Conservation (phyloP, 2,113 vertebrate genomes). For the Echinops telfairi region DNA sequence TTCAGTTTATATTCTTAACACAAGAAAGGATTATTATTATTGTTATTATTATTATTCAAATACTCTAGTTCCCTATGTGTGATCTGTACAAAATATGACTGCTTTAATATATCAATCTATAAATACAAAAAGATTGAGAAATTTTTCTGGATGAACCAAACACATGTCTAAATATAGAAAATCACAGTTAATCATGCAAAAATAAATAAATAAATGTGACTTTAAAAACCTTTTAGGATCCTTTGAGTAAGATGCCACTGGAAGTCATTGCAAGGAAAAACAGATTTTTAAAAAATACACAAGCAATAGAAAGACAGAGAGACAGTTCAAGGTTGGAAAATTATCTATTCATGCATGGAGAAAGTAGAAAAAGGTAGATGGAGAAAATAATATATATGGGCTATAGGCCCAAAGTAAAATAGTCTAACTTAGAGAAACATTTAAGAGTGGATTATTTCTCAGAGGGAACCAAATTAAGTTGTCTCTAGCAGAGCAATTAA, state of each 20-base stretch:
- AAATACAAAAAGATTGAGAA: constrained; percentile 2
- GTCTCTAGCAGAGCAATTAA: neutral
- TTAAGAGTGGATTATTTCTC: neutral
- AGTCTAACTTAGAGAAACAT: neutral
- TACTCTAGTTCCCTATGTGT: neutral
- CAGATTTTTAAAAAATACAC: neutral
- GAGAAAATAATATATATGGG: neutral
- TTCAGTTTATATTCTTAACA: neutral
- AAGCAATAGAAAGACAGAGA: neutral
- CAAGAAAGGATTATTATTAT: neutral
- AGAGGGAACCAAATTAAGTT: neutral
- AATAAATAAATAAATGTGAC: constrained; percentile 26
- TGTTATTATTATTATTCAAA: too few species aligned
- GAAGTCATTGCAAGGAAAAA: neutral
- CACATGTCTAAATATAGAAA: constrained; percentile 69
- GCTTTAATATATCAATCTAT: constrained; percentile 38
- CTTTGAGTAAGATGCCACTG: neutral
- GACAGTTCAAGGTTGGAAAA: neutral
- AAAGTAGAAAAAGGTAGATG: neutral
- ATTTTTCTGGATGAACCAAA: constrained; percentile 57
- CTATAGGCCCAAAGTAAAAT: neutral
- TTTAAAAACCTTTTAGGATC: neutral
- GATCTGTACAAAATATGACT: constrained; percentile 25
- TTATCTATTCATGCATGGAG: neutral
- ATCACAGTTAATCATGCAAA: constrained; percentile 72